Evolutionary conservation across 1,140 invertebrate species (phyloP).

Genomic region (Phthorimaea operculella): DNA sequence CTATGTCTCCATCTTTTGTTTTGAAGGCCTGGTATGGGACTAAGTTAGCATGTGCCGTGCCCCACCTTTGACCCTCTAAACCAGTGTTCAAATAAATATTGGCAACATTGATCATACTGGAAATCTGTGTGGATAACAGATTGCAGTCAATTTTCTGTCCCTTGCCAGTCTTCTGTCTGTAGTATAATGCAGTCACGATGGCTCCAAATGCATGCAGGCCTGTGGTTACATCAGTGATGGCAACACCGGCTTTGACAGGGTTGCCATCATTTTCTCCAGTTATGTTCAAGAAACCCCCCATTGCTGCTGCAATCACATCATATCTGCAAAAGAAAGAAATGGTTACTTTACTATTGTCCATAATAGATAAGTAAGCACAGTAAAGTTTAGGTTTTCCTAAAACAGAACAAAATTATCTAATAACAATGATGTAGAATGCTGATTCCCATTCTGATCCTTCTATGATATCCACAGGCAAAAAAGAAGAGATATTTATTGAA

Average conservation of each 20-base stretch:
- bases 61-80: constrained; percentile 80
- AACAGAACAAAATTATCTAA: not conserved
- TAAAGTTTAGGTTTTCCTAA: not conserved
- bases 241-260: constrained; percentile 93
- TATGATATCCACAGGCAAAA: too few species aligned
- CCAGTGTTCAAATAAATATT: constrained; percentile 92
- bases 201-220: constrained; percentile 96
- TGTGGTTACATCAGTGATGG: constrained; percentile 92
- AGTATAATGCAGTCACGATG: constrained; percentile 89
- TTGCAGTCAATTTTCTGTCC: constrained; percentile 96
- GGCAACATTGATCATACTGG: constrained; percentile 88
- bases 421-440: too few species aligned
- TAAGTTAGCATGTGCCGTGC: constrained; percentile 93
- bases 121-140: constrained; percentile 92
- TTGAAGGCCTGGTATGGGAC: constrained; percentile 93
- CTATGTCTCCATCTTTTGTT: constrained; percentile 85
- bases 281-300: constrained; percentile 90
- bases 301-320: constrained; percentile 94
- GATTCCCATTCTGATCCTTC: too few species aligned
- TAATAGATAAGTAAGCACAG: too few species aligned
- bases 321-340: constrained; percentile 68
- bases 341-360: not conserved
- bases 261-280: constrained; percentile 87
- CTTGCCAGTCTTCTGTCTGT: constrained; percentile 78
- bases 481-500: too few species aligned